Conservation (phyloP, 2,888 invertebrate species). For the Caradrina clavipalpis region DNA sequence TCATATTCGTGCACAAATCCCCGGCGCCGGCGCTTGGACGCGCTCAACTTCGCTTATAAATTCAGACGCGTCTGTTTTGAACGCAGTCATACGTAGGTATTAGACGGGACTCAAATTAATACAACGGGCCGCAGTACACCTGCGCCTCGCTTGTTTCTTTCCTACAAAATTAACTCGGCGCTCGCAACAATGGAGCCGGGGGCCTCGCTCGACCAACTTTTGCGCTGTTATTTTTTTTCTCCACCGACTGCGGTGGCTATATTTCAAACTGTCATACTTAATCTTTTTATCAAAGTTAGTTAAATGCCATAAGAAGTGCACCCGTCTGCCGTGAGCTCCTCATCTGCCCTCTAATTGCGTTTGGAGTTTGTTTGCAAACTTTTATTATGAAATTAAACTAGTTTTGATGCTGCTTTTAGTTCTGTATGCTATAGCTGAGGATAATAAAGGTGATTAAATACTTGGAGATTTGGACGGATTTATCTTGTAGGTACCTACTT, state of each 20-base stretch:
- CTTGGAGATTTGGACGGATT: conserved; percentile 45
- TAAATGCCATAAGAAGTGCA: conserved; percentile 89
- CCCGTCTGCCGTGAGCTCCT: conserved; percentile 83
- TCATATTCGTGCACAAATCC: conserved; percentile 77
- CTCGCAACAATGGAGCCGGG: conserved; percentile 85
- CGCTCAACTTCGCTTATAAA: conserved; percentile 83
- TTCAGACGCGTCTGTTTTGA: conserved; percentile 82
- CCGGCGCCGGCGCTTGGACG: conserved; percentile 74
- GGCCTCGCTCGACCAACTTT: conserved; percentile 80
- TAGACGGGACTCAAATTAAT: conserved; percentile 89
- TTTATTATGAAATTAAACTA: conserved; percentile 78
- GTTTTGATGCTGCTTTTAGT: conserved; percentile 71
- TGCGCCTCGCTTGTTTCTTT: conserved; percentile 88
- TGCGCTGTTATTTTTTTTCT: conserved; percentile 86
- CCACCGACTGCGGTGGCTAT: conserved; percentile 86
- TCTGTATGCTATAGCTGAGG: conserved; percentile 37
- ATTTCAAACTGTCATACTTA: conserved; percentile 91
- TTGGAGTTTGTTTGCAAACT: conserved; percentile 78
- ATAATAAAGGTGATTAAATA: conserved; percentile 61
- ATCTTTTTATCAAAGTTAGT: conserved; percentile 91
- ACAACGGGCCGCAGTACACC: conserved; percentile 82
- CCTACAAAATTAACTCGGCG: conserved; percentile 87
- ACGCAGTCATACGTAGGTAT: conserved; percentile 86
- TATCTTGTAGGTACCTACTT: conserved; percentile 25
- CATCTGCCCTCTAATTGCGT: conserved; percentile 88